Evolutionary conservation across 2,797 vertebrate species (phyloP).

Genomic region (Mormyrops boulengeri): DNA sequence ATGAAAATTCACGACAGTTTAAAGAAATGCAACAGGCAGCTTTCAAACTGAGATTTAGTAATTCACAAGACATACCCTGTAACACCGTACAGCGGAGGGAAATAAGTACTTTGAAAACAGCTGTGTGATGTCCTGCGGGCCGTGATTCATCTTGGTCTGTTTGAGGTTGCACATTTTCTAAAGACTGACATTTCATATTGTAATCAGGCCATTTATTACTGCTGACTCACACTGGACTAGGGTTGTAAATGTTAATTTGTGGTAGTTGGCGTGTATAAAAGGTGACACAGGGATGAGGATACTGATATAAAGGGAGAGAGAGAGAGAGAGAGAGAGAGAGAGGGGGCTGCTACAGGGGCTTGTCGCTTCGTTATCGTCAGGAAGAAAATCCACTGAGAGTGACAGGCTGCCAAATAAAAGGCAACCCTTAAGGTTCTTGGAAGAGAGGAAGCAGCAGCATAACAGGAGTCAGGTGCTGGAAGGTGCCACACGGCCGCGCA

Average conservation of each 20-base stretch:
- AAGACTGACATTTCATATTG: conserved; percentile 16
- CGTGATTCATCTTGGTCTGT: conserved; percentile 15
- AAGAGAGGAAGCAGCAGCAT: not conserved
- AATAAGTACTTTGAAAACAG: not conserved
- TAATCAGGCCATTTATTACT: conserved; percentile 15
- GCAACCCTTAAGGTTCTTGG: not conserved
- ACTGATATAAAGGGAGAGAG: not conserved
- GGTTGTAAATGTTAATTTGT: conserved; percentile 18
- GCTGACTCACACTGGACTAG: conserved; percentile 18
- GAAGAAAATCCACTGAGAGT: not conserved
- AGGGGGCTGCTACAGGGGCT: not conserved
- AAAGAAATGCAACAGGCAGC: not conserved
- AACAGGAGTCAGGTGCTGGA: not conserved
- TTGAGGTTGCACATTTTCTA: not conserved
- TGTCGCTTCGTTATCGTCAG: not conserved
- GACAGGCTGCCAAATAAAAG: not conserved
- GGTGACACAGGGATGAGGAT: conserved; percentile 3
- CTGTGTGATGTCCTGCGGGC: not conserved
- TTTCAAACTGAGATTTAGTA: not conserved
- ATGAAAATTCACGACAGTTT: not conserved
- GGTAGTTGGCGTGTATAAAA: conserved; percentile 15
- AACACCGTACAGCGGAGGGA: not conserved
- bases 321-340: not conserved
- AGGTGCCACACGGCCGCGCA: not conserved
- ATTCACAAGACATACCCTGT: not conserved